Base-by-base conservation (phyloP, 2,797 vertebrate species). In the Acanthornis magna region DNA sequence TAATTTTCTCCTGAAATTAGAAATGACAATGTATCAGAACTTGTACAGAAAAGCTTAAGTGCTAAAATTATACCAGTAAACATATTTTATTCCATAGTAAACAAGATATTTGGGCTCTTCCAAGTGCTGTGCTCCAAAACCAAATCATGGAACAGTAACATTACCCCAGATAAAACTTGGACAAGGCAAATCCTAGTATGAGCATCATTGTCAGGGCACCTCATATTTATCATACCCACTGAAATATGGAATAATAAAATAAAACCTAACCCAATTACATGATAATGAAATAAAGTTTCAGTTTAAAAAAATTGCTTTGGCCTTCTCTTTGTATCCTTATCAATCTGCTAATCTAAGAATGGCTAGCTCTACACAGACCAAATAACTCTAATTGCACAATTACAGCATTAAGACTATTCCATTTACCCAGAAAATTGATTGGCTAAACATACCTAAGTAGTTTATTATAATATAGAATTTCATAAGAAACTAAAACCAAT, bases 231-330 rank as follows among this genome's bases (percentile, higher is more conserved):
- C 91, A 94, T 97, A 85, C 32, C 40, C 85, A 93, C 89, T 88
- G 89, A 93, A 92, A 78, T 77, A 85, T 70, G 67, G 91, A 95
- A 93, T 96, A 96, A 95, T 76, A 95, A 91, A 97, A 96, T 96
- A 95, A 96, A 95, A 45, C 19, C 75, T 95, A 96, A 97, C 43
- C 9, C 58, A 91, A 94, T 94, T 96, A 88, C 60, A 47, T 68
- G 42, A 92, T 95, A 95, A 95, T 96, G 81, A 96, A 97, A 97
- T 95, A 95, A 96, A 89, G 20, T 93, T 93, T 93, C 90, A 75
- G 34, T 81, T 91, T 75, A 38, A 94, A 94, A 93, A 73, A 95
- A 89, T 87, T 87, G 74, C 11, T 87, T 96, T 94, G 88, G 88
- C 87, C 85, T 90, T 93, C 76, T 79, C 55, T 88, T 78, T 96